Evolutionary conservation across 2,888 invertebrate species (phyloP), one percentile per base, ranked within the genome.

Genomic region (Oligia latruncula): DNA sequence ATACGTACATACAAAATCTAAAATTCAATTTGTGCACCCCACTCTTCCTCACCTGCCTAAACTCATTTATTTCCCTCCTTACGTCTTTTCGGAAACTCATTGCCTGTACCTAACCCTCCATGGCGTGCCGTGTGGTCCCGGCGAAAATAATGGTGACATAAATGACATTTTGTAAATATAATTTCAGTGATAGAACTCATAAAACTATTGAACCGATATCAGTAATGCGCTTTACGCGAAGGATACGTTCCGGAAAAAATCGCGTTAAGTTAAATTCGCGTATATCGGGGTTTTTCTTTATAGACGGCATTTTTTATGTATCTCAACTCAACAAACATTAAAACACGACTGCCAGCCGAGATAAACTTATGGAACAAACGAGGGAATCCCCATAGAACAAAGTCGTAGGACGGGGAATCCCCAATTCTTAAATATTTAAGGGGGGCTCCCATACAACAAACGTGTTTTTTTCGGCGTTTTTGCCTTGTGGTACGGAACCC

Each of bases 21-120:
- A 49, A 70, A 78, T 80, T 85, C 72, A 85, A 80, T 85, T 80
- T 82, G 55, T 58, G 40, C n/a, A 62, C 43, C 71, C 64, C 43
- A n/a, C 73, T 52, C 52, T 66, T 72, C 65, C n/a, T 60, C 60
- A 76, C 72, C 62, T 81, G 76, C 62, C 76, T 66, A 85, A 83
- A 71, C 60, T 81, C 78, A 84, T 81, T 84, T 78, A 83, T 78
- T 65, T 76, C 55, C 29, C 60, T 52, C 66, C 70, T 60, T 65
- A 71, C 84, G 52, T 66, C 20, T 60, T 66, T 60, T 78, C n/a
- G 43, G 49, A 71, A 78, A 71, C 43, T 81, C 70, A 43, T 71
- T 83, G 60, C 60, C 46, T 52, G 23, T 66, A 60, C 4, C 64
- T 49, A 64, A 43, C 49, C 65, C 40, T 52, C 20, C 35, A 65